These are phyloP conservation scores for Pseudomyrmex flavicornis DNA, from an alignment of 1,140 invertebrate genomes.

Conservation along the genomic window DNA sequence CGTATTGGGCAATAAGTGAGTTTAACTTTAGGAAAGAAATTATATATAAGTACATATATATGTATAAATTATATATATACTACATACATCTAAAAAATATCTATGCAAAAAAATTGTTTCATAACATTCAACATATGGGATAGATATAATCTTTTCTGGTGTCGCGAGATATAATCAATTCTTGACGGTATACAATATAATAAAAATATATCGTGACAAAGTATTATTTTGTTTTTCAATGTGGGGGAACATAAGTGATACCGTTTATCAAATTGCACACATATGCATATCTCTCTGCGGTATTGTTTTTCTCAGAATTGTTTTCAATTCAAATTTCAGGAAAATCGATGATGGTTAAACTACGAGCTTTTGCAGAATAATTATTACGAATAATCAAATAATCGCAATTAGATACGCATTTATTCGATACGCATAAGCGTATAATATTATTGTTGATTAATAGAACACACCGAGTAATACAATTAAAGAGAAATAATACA, in stretches of 20 bases:
- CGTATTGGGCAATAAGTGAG: neutral
- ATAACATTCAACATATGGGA: neutral
- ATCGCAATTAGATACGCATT: too few relatives aligned
- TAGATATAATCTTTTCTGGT: constrained; percentile 4
- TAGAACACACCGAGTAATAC: neutral
- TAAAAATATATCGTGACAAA: constrained; percentile 53
- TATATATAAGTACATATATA: neutral
- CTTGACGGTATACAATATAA: neutral
- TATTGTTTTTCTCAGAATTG: constrained; percentile 12
- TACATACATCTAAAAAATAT: neutral
- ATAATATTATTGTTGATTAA: neutral
- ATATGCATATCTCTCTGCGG: neutral
- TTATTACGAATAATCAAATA: too few relatives aligned
- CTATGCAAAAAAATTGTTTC: constrained; percentile 2
- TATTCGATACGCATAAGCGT: too few relatives aligned
- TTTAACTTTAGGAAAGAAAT: neutral
- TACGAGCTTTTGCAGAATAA: too few relatives aligned
- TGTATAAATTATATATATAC: too few relatives aligned
- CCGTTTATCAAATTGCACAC: constrained; percentile 26
- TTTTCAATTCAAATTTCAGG: neutral
- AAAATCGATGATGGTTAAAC: neutral
- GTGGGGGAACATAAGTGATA: neutral
- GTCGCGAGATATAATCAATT: neutral
- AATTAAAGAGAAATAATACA: neutral
- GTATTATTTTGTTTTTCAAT: constrained; percentile 37